Conservation (phyloP, 2,888 invertebrate genomes). For the Ellobium chinense region DNA sequence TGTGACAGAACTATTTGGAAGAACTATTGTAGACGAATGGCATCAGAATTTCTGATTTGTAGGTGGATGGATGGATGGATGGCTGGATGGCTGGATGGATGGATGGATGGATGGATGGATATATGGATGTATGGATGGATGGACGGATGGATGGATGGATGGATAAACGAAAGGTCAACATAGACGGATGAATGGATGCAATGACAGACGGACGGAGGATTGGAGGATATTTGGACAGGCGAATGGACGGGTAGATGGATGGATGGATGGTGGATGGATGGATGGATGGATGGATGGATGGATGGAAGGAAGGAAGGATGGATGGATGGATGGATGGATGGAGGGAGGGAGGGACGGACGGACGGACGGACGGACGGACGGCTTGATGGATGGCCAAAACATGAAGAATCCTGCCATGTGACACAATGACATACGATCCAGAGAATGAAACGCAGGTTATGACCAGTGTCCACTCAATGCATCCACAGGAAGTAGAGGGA, state of each 20-base stretch:
- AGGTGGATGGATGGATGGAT: no score
- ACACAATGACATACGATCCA: no score
- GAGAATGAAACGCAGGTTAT: no score
- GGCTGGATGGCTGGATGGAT: not conserved
- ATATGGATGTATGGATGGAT: not conserved
- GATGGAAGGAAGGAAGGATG: not conserved
- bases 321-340: not conserved
- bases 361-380: not conserved
- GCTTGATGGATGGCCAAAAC: not conserved
- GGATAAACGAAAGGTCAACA: not conserved
- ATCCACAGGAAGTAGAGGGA: no score
- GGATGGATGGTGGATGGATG: not conserved
- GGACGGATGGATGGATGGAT: not conserved
- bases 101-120: not conserved
- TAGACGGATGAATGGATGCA: not conserved
- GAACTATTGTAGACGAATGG: no score
- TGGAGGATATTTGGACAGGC: not conserved
- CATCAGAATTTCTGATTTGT: no score
- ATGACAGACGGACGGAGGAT: not conserved
- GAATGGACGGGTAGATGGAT: not conserved
- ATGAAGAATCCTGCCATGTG: no score
- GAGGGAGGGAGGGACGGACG: not conserved
- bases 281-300: not conserved
- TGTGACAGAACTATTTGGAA: no score
- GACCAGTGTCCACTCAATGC: no score